Conservation (phyloP, 2,888 invertebrate genomes). For the Monoplex corrugatus region DNA sequence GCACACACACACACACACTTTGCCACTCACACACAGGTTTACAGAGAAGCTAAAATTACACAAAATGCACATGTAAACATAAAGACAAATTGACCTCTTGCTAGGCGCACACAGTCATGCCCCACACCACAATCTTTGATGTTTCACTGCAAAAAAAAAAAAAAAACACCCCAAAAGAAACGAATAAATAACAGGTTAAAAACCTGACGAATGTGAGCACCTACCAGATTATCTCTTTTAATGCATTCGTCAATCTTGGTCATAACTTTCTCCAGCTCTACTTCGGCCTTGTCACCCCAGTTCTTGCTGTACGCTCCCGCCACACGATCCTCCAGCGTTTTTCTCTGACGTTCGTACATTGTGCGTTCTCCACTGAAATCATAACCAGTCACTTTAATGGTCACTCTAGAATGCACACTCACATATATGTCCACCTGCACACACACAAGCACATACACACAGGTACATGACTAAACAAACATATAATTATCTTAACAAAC, state of each 20-base stretch:
- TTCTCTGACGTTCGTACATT: slow-evolving; percentile 46
- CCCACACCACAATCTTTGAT: no score
- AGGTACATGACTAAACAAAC: neutral
- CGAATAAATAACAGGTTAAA: no score
- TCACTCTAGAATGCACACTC: neutral
- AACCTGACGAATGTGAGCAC: no score
- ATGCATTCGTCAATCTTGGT: slow-evolving; percentile 46
- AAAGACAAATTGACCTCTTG: no score
- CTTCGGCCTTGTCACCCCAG: slow-evolving; percentile 65
- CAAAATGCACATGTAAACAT: no score
- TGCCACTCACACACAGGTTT: no score
- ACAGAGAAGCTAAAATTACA: no score
- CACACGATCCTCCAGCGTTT: slow-evolving; percentile 65
- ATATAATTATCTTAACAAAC: neutral
- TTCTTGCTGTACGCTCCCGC: slow-evolving; percentile 68
- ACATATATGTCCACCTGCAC: neutral
- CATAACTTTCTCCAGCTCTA: slow-evolving; percentile 48
- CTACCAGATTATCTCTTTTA: slow-evolving; percentile 51
- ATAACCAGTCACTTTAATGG: neutral
- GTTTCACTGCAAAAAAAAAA: no score
- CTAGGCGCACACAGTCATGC: no score
- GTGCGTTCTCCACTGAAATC: slow-evolving; percentile 24
- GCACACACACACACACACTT: no score
- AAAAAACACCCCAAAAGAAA: no score
- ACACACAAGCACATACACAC: neutral